Base-by-base conservation (phyloP, 2,888 invertebrate species). In the Oscheius onirici region DNA sequence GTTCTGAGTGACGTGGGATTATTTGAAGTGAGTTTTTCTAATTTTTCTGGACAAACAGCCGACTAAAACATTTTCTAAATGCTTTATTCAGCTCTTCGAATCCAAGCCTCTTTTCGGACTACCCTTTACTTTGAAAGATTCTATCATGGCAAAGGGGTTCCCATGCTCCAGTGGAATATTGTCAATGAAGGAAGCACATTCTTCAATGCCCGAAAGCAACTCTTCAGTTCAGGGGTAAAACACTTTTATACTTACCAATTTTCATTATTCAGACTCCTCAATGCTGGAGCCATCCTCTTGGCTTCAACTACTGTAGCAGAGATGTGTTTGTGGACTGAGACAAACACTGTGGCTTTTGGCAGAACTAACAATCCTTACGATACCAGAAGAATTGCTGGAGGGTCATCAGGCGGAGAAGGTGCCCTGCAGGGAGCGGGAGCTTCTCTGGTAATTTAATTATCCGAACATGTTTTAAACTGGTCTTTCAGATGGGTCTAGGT, bases 361-460 rank as follows among this genome's bases (percentile, higher is more conserved):
- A 8, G 20, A 46, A 71, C 71, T 0, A 63, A 28, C 10, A 71
- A 71, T 63, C 63, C 71, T n/a, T 71, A 65, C 17, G 71, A 71
- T 26, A 40, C 63, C 10, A 3, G 71, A 1, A 51, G 71, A 13
- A 71, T 44, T 22, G 24, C 20, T 20, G 71, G 71, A 65, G 71
- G 71, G 8, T 71, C 71, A 2, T 65, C 63, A 2, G 71, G 71
- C 8, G 71, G 71, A 2, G 63, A 71, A 52, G 71, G 52, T 17
- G 71, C 71, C 10, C 46, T 65, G 13, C 17, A 34, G 2, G 54
- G 52, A 24, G 63, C 71, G 3, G 63, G 44, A 44, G 71, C 71
- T 10, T 54, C 54, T 26, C 17, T 71, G 52, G 71, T 71, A 46
- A 15, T 15, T 26, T 46, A n/a, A 5, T 46, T 17, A n/a, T 13